Evolutionary conservation across 2,888 invertebrate genomes (phyloP), one percentile per base, ranked within the genome.

Genomic region (Leptarthrus brevirostris): DNA sequence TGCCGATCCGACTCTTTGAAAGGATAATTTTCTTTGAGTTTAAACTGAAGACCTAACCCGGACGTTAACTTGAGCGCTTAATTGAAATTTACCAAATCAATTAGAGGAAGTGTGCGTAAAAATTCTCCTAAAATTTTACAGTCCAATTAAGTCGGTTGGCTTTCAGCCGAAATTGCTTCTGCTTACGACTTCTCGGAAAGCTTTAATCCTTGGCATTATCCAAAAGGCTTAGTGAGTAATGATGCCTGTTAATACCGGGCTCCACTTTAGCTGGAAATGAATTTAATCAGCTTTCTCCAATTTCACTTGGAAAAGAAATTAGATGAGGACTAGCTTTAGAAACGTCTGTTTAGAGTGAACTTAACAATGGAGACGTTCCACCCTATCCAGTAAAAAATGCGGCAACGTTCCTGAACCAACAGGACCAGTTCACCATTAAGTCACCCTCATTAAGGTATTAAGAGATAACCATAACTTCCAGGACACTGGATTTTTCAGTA

Each of bases 381-480:
- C 14, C 12, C 12, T 26, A n/a, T 26, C n/a, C 6, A 6, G 6
- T n/a, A 26, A 24, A 8, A 24, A 54, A n/a, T 26, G 54, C 24
- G n/a, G 12, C 14, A 24, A 12, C 3, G 12, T 5, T 4, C 69
- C 52, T 20, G 30, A 16, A n/a, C 26, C 49, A 52, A 18, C 24
- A 24, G 52, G 52, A 52, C 52, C 52, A 34, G 30, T 30, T 69
- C 52, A 34, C 69, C 69, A 52, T 69, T 69, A 69, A 69, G 69
- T 30, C 69, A 52, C 74, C 77, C 76, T 77, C 77, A 77, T 77
- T 77, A 76, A 72, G 77, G 76, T 75, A 77, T 77, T 77, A 77
- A 77, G 74, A 77, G 77, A 77, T 77, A 77, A 77, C 75, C 77
- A 77, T 77, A 77, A 77, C 75, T 77, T 77, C 75, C 76, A 75